Evolutionary conservation across 2,797 vertebrate genomes (phyloP), one percentile per base, ranked within the genome.

Genomic region (Microcaecilia unicolor): DNA sequence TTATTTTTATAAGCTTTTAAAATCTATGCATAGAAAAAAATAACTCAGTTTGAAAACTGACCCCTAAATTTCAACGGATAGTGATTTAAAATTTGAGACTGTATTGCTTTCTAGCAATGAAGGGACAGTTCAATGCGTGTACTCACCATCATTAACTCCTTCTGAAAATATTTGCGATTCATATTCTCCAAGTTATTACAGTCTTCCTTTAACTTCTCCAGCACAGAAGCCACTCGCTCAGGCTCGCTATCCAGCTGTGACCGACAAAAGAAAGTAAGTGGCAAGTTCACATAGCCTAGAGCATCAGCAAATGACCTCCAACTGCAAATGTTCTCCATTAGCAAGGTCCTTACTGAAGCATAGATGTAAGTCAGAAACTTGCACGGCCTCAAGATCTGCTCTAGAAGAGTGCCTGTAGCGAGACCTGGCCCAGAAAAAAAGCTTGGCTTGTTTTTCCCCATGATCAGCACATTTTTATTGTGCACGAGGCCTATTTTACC

Each of bases 341-440:
- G 79, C 32, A 92, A 67, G 1, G 89, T 98, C 67, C 95, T 78
- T 52, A 97, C 95, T 0, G 91, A 94, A 22, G 95, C 94, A 0
- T 98, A 99, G 49, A 98, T 94, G 63, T 98, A 99, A 2, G 96
- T 98, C 15, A 99, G 87, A 52, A 93, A 98, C 51, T 97, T 98
- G 73, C 92, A 97, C 6, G 96, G 95, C 47, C 87, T 86, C 24
- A 99, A 74, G 23, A 97, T 92, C 72, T 99, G 93, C 35, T 99
- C 95, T 23, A 99, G 72, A 52, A 99, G 72, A 51, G 74, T 32
- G 2, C 81, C 74, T 8, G 92, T 97, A 1, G 88, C 92, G 16
- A 98, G 85, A 33, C 98, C 91, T 0, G 93, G 90, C 17, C 93
- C 93, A 0, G 80, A 69, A 49, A 92, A 90, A 44, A 84, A 86